Evolutionary conservation across 2,113 vertebrate genomes (phyloP).

Genomic region (Tyrannus savana): DNA sequence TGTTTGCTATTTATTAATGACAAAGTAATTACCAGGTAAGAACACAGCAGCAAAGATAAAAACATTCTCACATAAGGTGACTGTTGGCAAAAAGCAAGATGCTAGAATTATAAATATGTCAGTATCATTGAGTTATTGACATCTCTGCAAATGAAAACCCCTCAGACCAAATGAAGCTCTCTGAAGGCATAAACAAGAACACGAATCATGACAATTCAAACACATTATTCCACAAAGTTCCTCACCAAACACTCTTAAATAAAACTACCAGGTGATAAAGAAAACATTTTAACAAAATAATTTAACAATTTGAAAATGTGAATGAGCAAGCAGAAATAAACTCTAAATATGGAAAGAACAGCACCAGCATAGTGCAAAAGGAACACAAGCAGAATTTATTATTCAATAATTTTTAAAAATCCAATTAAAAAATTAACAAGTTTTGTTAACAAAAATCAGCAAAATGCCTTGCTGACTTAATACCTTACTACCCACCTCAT

Average conservation of each 20-base stretch:
- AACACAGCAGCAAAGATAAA: not conserved
- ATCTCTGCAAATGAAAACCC: not conserved
- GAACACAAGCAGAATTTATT: not conserved
- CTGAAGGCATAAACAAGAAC: not conserved
- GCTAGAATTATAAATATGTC: not conserved
- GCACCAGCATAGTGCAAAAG: not conserved
- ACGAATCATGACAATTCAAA: not conserved
- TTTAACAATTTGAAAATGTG: accelerated
- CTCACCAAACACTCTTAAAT: not conserved
- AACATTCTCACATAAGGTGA: not conserved
- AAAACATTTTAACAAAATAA: not conserved
- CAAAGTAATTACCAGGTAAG: not conserved
- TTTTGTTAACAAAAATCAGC: not conserved
- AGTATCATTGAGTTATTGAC: not conserved
- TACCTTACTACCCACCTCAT: not conserved
- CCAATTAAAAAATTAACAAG: not conserved
- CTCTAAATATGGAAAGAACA: not conserved
- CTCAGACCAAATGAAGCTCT: not conserved
- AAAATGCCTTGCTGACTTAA: not conserved
- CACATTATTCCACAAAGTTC: not conserved
- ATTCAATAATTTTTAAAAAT: not conserved
- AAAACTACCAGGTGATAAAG: not conserved
- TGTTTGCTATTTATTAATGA: not conserved
- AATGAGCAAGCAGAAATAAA: not conserved
- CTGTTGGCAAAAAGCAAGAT: not conserved